Evolutionary conservation across 2,797 vertebrate genomes (phyloP).

Genomic region (Notamacropus eugenii): DNA sequence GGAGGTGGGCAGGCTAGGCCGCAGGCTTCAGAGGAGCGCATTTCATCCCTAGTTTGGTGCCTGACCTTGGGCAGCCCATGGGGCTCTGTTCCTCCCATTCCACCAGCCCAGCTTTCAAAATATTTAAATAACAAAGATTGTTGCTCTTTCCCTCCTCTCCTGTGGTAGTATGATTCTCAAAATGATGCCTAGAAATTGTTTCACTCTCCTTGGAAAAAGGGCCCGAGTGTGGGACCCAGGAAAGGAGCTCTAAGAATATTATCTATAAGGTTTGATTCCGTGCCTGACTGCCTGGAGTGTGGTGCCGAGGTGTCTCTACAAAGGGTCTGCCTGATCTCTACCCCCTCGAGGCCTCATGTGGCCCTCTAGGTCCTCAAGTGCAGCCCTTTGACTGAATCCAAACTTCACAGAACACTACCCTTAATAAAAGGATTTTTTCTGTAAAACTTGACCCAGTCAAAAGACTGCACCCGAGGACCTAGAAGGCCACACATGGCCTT

Average conservation of each 20-base stretch:
- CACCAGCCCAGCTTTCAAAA: not conserved
- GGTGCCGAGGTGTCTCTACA: not conserved
- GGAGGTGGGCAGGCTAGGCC: not conserved
- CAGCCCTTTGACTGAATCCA: too few relatives aligned
- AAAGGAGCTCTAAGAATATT: not conserved
- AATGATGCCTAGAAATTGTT: not conserved
- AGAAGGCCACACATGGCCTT: too few relatives aligned
- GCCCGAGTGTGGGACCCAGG: not conserved
- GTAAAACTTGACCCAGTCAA: too few relatives aligned
- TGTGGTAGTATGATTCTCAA: not conserved
- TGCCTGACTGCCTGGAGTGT: not conserved
- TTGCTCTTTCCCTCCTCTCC: not conserved
- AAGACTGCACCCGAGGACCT: too few relatives aligned
- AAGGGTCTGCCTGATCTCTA: not conserved
- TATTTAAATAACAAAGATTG: not conserved
- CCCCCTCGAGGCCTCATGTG: too few relatives aligned
- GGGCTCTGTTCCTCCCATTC: not conserved
- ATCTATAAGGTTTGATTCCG: not conserved
- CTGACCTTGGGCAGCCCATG: slow-evolving; percentile 12
- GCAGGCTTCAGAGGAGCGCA: not conserved
- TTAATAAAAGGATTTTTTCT: too few relatives aligned
- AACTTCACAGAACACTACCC: too few relatives aligned
- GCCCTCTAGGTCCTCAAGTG: too few relatives aligned
- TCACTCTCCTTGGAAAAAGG: slow-evolving; percentile 12
- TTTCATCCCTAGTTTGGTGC: not conserved